Percentiles rank a stretch among this genome's conserved stretches.
Conservation (phyloP, 2,113 vertebrate species). For the Opisthocomus hoazin region DNA sequence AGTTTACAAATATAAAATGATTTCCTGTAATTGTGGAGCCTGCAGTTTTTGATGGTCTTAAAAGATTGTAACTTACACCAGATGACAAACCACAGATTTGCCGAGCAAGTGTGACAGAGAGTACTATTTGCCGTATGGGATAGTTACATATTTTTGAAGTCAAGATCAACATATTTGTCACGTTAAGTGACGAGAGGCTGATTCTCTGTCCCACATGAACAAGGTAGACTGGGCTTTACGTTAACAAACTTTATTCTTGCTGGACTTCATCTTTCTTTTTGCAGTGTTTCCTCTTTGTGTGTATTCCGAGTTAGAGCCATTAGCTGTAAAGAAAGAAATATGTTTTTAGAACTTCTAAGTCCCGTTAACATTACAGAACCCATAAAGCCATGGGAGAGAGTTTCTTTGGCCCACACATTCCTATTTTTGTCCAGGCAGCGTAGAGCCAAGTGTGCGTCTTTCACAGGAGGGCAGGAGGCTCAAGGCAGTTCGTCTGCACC, state of each 20-base stretch:
- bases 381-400: neutral
- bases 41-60: neutral
- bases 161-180: neutral
- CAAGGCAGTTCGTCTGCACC: neutral
- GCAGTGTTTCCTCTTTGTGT: neutral
- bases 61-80: neutral
- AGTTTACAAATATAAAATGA: neutral
- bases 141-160: neutral
- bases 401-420: neutral
- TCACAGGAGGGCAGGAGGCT: neutral
- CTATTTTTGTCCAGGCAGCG: neutral
- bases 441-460: neutral
- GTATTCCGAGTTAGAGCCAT: neutral
- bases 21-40: neutral
- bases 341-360: neutral
- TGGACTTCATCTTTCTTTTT: neutral
- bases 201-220: neutral
- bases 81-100: neutral
- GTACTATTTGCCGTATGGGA: neutral
- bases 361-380: neutral
- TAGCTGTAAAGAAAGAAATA: neutral
- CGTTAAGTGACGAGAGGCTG: neutral
- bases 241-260: neutral
- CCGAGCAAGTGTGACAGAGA: neutral
- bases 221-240: neutral